phyloP scores from a whole-genome alignment of 2,113 vertebrate genomes.

The Nothoprocta perdicaria region DNA sequence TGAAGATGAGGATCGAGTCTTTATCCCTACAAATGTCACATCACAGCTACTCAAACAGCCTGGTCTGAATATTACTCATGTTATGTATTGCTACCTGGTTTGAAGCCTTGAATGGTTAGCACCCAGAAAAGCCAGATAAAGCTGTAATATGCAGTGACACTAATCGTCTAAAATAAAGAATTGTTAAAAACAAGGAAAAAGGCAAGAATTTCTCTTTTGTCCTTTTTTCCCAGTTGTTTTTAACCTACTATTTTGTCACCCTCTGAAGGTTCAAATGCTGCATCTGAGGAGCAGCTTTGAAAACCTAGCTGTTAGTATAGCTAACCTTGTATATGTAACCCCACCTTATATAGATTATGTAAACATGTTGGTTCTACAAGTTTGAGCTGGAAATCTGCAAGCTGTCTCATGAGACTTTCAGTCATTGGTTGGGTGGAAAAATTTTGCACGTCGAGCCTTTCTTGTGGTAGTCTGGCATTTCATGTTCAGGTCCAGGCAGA shows the following conservation, averaged over 20 bases:
- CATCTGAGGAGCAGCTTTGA: not conserved
- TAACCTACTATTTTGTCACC: not conserved
- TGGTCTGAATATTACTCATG: not conserved
- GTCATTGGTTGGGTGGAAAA: not conserved
- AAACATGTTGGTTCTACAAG: conserved; percentile 15
- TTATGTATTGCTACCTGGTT: not conserved
- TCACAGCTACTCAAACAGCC: not conserved
- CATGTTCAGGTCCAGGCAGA: conserved; percentile 33
- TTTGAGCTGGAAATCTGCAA: conserved; percentile 31
- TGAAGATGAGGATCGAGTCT: not conserved
- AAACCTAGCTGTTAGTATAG: not conserved
- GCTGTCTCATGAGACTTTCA: not conserved
- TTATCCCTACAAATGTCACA: not conserved
- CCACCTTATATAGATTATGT: conserved; percentile 2
- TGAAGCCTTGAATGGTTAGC: not conserved
- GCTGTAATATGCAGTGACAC: not conserved
- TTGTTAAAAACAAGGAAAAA: not conserved
- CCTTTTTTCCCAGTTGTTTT: not conserved
- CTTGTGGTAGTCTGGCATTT: conserved; percentile 47
- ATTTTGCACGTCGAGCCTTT: not conserved
- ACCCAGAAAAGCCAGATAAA: not conserved
- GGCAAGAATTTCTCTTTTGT: not conserved
- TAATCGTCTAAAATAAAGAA: not conserved
- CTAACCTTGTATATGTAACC: not conserved
- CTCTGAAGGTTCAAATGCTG: not conserved